These are phyloP conservation scores for Ancistrus triradiatus DNA, from an alignment of 2,113 vertebrate species.

Conservation along the genomic window DNA sequence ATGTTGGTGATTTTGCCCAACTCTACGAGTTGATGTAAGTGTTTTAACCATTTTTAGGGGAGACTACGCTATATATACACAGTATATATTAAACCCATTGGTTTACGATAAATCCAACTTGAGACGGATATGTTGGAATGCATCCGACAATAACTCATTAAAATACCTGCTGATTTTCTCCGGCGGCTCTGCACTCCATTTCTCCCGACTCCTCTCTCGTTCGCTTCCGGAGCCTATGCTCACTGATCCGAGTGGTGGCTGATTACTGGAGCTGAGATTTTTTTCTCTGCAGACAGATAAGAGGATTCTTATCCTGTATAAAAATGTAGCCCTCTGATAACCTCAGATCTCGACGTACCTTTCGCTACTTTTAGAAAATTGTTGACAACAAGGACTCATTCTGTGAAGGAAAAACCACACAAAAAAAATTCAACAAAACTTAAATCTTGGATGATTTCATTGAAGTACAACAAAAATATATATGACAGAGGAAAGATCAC, in stretches of 20 bases:
- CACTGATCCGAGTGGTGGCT: slow-evolving; percentile 54
- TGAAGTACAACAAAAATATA: no score
- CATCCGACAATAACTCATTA: neutral
- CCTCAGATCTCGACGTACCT: slow-evolving; percentile 29
- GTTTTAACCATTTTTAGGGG: no score
- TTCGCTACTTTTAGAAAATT: slow-evolving; percentile 24
- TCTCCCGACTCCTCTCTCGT: slow-evolving; percentile 29
- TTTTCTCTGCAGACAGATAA: slow-evolving; percentile 41
- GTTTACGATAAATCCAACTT: no score
- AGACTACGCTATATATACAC: no score
- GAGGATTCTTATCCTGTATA: neutral
- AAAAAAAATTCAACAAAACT: no score
- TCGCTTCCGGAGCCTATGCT: slow-evolving; percentile 57
- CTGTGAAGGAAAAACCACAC: slow-evolving; percentile 24
- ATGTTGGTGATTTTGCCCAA: no score
- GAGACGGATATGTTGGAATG: neutral
- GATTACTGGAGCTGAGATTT: slow-evolving; percentile 31
- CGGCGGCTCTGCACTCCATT: slow-evolving; percentile 10
- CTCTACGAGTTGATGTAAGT: no score
- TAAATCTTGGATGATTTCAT: no score
- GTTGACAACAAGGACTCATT: slow-evolving; percentile 34
- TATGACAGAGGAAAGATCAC: no score
- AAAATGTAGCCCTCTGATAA: neutral
- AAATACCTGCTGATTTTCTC: slow-evolving; percentile 48
- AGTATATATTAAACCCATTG: no score